phyloP scores from a whole-genome alignment of 2,888 invertebrate genomes.

The Tryphoninae sp. region DNA sequence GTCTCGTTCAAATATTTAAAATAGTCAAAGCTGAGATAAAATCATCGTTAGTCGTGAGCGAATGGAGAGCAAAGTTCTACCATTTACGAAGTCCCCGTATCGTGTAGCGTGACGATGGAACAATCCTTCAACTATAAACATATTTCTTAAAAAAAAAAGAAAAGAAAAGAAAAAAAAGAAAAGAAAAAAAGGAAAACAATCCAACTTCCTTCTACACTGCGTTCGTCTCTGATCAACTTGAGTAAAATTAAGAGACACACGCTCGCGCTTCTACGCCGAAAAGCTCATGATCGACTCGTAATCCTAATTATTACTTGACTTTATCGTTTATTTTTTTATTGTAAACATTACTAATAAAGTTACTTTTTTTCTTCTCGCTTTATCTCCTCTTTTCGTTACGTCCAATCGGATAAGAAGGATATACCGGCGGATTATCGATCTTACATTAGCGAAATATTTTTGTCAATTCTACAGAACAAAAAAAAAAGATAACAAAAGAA shows the following conservation, averaged over 20 bases:
- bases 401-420: conserved; percentile 35
- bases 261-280: conserved; percentile 49
- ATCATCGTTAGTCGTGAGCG: conserved; percentile 10
- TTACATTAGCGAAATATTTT: conserved; percentile 71
- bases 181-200: conserved; percentile 71
- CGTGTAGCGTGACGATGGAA: conserved; percentile 72
- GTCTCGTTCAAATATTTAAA: conserved; percentile 27
- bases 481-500: conserved; percentile 12
- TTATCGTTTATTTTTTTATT: conserved; percentile 29
- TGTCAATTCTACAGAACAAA: conserved; percentile 63
- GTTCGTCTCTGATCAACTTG: conserved; percentile 68
- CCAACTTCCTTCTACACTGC: conserved; percentile 71
- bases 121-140: conserved; percentile 74
- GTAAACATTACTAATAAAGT: conserved; percentile 48
- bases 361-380: conserved; percentile 31
- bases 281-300: conserved; percentile 53
- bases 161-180: conserved; percentile 66
- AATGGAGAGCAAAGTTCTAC: conserved; percentile 18
- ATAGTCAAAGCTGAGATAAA: conserved; percentile 13
- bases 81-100: conserved; percentile 31
- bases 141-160: conserved; percentile 65
- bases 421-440: conserved; percentile 50
- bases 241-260: conserved; percentile 69
- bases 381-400: conserved; percentile 1
- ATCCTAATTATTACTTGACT: conserved; percentile 58